Evolutionary conservation across 2,888 invertebrate species (phyloP), one percentile per base, ranked within the genome.

Genomic region (Ichneumon xanthorius): DNA sequence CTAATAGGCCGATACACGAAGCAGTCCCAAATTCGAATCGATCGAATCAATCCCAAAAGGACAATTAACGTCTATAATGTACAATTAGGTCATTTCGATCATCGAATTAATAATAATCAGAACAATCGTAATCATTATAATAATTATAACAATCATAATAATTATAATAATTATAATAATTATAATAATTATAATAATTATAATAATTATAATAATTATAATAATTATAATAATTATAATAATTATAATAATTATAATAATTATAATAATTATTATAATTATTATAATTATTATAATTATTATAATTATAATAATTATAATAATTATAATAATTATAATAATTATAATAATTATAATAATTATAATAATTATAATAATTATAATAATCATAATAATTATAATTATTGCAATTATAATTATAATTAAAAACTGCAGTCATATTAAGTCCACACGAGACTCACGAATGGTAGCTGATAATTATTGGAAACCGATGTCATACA

Each of bases 401-500:
- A 16, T 50, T 1, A n/a, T n/a, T 1, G 0, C 1, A n/a, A 50
- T 14, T n/a, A 14, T 30, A 61, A 61, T 14, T 30, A 30, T 5
- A 9, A 30, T 26, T 26, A 26, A 61, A 6, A 30, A 61, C 26
- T 4, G 58, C 30, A 14, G 4, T 61, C 14, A 11, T 14, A 61
- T 61, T 61, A 61, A 14, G 14, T 61, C 30, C 22, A 30, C 26
- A 11, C 7, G 11, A 3, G 30, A 30, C 30, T 37, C 0, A 61
- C 58, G 55, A 55, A 55, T 26, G 14, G 58, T 7, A 61, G 26
- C 61, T 61, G 61, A 26, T 61, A 61, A 61, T 61, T 61, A 61
- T 61, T 26, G 30, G 61, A 61, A 61, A 30, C 61, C 30, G 61
- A 61, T 30, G 61, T 61, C 26, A 61, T 30, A 61, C 30, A 30